Percentiles rank a stretch among this genome's conserved stretches.
These are phyloP conservation scores for Flabesymbios commensalis DNA, from an alignment of 2,888 invertebrate genomes.

Conservation along the genomic window DNA sequence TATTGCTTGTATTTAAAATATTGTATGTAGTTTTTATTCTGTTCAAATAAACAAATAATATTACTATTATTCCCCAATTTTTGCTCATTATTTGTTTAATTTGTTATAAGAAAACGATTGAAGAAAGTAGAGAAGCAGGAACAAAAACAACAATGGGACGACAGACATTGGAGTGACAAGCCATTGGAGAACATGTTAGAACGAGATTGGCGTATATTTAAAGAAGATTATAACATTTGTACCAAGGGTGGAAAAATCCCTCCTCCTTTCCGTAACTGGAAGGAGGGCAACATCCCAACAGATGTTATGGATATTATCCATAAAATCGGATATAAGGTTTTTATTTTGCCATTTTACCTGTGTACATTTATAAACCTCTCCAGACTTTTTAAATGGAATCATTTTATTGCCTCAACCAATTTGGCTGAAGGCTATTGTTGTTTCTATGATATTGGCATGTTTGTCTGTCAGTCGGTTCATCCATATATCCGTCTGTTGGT, in stretches of 20 bases:
- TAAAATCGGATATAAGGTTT: conserved; percentile 84
- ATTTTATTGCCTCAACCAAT: too few relatives aligned
- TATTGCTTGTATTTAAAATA: too few relatives aligned
- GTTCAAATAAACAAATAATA: neutral
- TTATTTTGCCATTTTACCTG: too few relatives aligned
- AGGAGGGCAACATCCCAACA: conserved; percentile 82
- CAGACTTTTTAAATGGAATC: too few relatives aligned
- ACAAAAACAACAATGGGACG: conserved; percentile 98
- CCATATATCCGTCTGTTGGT: too few relatives aligned
- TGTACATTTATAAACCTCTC: too few relatives aligned
- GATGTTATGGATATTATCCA: conserved; percentile 93
- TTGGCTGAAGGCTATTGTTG: too few relatives aligned
- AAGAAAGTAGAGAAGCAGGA: conserved; percentile 93
- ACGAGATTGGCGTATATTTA: conserved; percentile 98
- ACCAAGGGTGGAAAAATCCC: conserved; percentile 97
- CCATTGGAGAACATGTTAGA: conserved; percentile 94
- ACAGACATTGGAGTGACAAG: conserved; percentile 98
- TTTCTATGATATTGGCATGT: too few relatives aligned
- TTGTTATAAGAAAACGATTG: conserved; percentile 71
- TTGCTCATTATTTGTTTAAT: neutral
- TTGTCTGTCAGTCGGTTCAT: too few relatives aligned
- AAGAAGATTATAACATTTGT: conserved; percentile 98
- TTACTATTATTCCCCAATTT: neutral
- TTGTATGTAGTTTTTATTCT: too few relatives aligned
- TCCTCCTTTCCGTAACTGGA: conserved; percentile 93